Conservation (phyloP, 1,140 invertebrate species). For the Dreissena rostriformis region DNA sequence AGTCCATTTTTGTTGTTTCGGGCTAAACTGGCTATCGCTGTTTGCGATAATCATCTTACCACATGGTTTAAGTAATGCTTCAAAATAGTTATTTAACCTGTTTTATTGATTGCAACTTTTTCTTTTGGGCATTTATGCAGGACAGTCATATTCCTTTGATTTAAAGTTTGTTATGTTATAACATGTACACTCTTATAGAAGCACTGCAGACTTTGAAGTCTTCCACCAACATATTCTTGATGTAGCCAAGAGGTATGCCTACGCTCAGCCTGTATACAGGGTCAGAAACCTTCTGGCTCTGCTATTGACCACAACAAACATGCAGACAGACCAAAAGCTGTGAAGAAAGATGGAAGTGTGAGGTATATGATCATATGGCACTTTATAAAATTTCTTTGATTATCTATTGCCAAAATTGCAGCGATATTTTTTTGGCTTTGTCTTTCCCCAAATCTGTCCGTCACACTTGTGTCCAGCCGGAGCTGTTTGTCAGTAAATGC, state of each 20-base stretch:
- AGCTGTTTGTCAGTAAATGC: too few species aligned
- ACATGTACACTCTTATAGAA: slow-evolving; percentile 7
- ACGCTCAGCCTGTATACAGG: slow-evolving; percentile 31
- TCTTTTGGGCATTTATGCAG: neutral
- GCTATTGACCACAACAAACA: slow-evolving; percentile 24
- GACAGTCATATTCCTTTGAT: neutral
- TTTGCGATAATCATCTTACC: neutral
- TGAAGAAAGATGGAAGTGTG: slow-evolving; percentile 27
- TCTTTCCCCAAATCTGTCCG: too few species aligned
- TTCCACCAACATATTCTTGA: slow-evolving; percentile 37
- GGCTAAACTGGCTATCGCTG: neutral
- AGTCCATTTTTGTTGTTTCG: too few species aligned
- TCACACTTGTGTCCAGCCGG: too few species aligned
- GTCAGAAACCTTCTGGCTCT: slow-evolving; percentile 4
- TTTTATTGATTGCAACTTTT: neutral
- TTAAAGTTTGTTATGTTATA: neutral
- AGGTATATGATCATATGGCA: neutral
- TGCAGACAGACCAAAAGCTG: neutral
- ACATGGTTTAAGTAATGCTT: neutral
- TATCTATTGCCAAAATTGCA: too few species aligned
- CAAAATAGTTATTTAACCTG: neutral
- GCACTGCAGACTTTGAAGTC: slow-evolving; percentile 19
- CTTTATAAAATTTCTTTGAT: too few species aligned
- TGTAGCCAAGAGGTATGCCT: slow-evolving; percentile 19
- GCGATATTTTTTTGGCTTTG: too few species aligned